Evolutionary conservation across 2,113 vertebrate species (phyloP), one percentile per base, ranked within the genome.

Genomic region (Lagopus muta): DNA sequence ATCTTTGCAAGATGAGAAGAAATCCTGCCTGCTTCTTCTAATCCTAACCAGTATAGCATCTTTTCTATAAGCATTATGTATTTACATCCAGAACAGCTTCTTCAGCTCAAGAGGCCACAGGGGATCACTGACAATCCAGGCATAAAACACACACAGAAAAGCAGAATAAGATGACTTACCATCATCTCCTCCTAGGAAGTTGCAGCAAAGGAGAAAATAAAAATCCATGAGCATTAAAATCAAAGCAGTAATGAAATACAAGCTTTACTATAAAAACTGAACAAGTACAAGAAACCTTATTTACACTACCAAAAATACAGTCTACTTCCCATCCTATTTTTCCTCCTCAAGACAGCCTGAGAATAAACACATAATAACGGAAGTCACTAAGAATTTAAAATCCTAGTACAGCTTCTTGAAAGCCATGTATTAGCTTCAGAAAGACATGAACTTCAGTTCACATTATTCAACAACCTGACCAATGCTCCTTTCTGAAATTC

Each of bases 181-280:
- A 92, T 99, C 98, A 91, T 99, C 99, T 69, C 99, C 98, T 90
- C 99, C 99, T 99, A 92, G 5, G 75, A 90, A 50, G 36, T 57
- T 24, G 3, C 0, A 7, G 11, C 2, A 60, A 15, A 22, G 40
- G 57, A 6, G 28, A 13, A 40, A 83, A 66, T 72, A 90, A 84
- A 77, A 61, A 47, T 67, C 24, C 67, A n/a, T 85, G 61, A 92
- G 25, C 25, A 71, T 90, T 75, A 80, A 94, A 92, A 84, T 85
- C 4, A 75, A 81, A 70, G 13, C 4, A 73, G 19, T 55, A 84
- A 85, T 16, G 14, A 93, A 76, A 76, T 18, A 85, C 10, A 91
- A 5, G 12, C 20, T 77, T 69, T 72, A 88, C 58, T 58, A 93
- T 15, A 69, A 82, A 85, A n/a, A 76, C 7, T 48, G 43, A 48